Evolutionary conservation across 2,797 vertebrate genomes (phyloP), one percentile per base, ranked within the genome.

Genomic region (Pampus argenteus): DNA sequence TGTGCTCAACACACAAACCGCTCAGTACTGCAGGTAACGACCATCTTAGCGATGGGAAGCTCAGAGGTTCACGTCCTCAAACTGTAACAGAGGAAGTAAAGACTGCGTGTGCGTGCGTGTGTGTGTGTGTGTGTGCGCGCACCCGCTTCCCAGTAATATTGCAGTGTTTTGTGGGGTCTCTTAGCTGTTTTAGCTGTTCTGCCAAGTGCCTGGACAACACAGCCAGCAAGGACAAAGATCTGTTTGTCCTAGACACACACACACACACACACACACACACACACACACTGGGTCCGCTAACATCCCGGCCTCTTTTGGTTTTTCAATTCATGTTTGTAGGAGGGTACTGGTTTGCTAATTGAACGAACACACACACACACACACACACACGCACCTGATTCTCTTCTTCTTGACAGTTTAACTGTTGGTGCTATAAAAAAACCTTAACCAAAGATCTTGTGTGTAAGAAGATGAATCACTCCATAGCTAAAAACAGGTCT

Each of bases 121-220:
- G 75, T 68, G 22, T 76, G 72, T 56, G 64, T 64, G 52, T 68
- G 83, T 59, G 22, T 76, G 68, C 52, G 60, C 61, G 52, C n/a
- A n/a, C n/a, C n/a, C n/a, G n/a, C n/a, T 76, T 78, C 70, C 55
- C 71, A 63, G 56, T 78, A 18, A 60, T 85, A 74, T 78, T 83
- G 70, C 71, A 79, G 38, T 59, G 75, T 81, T 81, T 84, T 86
- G 75, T 90, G 58, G 70, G 83, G 82, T 88, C 78, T 78, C 79
- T 75, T 29, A 29, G 81, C 65, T 65, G 51, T 72, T 86, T 79
- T 72, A 82, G 83, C 71, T 79, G 78, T 78, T 86, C 82, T 76
- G 84, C 86, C 90, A 90, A 85, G 71, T 88, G 80, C 86, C 85
- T 81, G 82, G 64, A 83, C 84, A 78, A 79, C 81, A 62, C 60